These are phyloP conservation scores for Dromaius novaehollandiae DNA, from an alignment of 2,113 vertebrate genomes.

Conservation along the genomic window DNA sequence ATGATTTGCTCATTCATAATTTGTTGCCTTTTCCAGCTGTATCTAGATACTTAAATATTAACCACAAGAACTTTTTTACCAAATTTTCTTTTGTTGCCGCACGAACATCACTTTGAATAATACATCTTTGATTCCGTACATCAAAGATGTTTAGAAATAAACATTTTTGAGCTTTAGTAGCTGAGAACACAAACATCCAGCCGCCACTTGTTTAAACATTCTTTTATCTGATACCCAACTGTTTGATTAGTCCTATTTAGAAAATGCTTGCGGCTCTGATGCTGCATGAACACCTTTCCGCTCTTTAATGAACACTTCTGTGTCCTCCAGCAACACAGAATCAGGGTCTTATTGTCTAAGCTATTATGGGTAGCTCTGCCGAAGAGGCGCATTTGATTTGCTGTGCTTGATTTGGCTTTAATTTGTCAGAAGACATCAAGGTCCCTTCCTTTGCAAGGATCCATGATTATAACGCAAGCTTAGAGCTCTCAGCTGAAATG, in stretches of 20 bases:
- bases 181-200: not conserved
- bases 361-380: not conserved
- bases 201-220: not conserved
- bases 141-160: not conserved
- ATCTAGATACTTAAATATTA: not conserved
- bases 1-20: not conserved
- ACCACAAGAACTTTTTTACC: not conserved
- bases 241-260: constrained; percentile 56
- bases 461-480: not conserved
- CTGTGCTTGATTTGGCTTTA: not conserved
- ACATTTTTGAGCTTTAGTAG: not conserved
- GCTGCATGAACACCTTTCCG: constrained; percentile 9
- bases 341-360: constrained; percentile 12
- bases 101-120: not conserved
- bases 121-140: not conserved
- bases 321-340: not conserved
- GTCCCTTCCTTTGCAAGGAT: fast-evolving
- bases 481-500: not conserved
- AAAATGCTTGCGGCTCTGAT: not conserved
- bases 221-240: constrained; percentile 31
- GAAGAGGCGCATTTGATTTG: not conserved
- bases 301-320: constrained; percentile 38
- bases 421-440: not conserved
- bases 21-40: not conserved
- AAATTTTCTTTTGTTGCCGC: not conserved